Evolutionary conservation across 2,888 invertebrate species (phyloP), one percentile per base, ranked within the genome.

Genomic region (Harpagoxenus sublaevis): DNA sequence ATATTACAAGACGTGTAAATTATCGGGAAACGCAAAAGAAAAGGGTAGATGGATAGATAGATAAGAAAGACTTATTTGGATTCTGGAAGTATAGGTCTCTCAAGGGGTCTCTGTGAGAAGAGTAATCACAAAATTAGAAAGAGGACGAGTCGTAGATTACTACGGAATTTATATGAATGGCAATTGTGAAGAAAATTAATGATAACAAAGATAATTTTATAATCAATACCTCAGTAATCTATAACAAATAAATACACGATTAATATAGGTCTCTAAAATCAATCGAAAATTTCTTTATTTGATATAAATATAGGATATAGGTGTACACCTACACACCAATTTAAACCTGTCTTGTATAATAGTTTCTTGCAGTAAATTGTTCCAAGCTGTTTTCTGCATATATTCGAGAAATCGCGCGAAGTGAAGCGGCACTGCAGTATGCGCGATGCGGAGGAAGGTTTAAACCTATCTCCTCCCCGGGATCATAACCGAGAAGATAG

Each of bases 1-100:
- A 51, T 81, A 71, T 70, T 70, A 39, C 48, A 10, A 35, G 18
- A 42, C 48, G 77, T n/a, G 60, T 39, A 60, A 71, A 62, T 71
- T 81, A 81, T 71, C 48, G 57, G 57, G 51, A 81, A 71, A 71
- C 23, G 23, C 1, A 6, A 18, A 48, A 48, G 31, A 35, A 35
- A 71, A 45, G 48, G n/a, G 31, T 3, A 77, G 28, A 45, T 57
- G 42, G 31, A 66, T 55, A 66, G 31, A 66, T 55, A 66, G 12
- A 66, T 51, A 78, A n/a, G n/a, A 15, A 5, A 55, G 45, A 63
- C 53, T 12, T 31, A 53, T 10, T n/a, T 28, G 12, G 28, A 42
- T 31, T 78, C 6, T 45, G 18, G 18, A 42, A 45, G 28, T 23
- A 57, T 23, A 57, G 18, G 10, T 57, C n/a, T 15, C n/a, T 42